phyloP scores from a whole-genome alignment of 2,113 vertebrate genomes.

The Pantherophis guttatus region DNA sequence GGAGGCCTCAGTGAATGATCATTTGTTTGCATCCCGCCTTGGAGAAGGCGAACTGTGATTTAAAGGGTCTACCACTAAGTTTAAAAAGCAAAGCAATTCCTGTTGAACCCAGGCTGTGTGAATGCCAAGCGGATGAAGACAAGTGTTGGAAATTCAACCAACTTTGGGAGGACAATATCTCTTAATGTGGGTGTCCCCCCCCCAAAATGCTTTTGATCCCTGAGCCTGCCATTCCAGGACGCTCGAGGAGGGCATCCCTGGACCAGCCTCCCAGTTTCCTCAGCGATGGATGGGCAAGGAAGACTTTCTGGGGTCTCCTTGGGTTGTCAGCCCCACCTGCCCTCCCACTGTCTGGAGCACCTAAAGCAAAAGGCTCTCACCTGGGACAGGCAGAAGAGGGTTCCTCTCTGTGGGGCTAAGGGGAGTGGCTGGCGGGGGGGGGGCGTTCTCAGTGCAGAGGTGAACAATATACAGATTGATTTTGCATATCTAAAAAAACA shows the following conservation, averaged over 20 bases:
- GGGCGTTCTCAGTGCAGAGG: neutral
- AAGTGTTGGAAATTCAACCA: neutral
- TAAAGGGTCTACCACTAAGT: neutral
- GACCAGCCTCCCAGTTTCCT: neutral
- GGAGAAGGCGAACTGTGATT: neutral
- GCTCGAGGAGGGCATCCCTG: neutral
- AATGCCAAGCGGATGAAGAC: neutral
- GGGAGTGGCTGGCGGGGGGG: neutral
- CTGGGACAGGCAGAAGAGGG: neutral
- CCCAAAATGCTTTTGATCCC: neutral
- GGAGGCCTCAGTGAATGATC: neutral
- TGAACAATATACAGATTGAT: neutral
- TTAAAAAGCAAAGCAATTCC: neutral
- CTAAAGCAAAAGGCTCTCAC: neutral
- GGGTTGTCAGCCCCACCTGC: neutral
- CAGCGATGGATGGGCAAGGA: neutral
- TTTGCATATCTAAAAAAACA: neutral
- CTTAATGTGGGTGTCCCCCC: neutral
- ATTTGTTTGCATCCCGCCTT: neutral
- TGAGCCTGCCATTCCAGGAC: neutral
- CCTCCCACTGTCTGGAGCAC: neutral
- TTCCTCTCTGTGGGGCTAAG: neutral
- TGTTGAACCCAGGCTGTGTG: neutral
- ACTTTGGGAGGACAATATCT: neutral
- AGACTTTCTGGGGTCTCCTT: neutral